phyloP scores from a whole-genome alignment of 1,140 invertebrate genomes.

The Octopus sinensis region DNA sequence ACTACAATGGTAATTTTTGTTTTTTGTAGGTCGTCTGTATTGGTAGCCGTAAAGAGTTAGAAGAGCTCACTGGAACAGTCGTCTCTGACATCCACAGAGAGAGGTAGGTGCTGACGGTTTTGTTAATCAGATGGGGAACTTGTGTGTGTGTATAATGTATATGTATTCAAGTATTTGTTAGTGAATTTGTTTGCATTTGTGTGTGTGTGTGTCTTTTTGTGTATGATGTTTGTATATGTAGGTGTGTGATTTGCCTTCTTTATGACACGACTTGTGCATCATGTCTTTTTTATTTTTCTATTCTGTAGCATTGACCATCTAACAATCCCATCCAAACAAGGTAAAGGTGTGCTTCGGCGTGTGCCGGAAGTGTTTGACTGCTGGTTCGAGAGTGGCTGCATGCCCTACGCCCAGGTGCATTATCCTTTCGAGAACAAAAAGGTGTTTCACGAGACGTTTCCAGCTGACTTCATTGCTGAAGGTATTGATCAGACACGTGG shows the following conservation, averaged over 20 bases:
- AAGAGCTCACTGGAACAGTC: slow-evolving; percentile 72
- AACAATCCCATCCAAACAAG: slow-evolving; percentile 87
- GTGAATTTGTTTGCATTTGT: too few species aligned
- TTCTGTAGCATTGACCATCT: slow-evolving; percentile 77
- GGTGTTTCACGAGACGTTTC: slow-evolving; percentile 90
- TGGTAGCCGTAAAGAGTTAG: slow-evolving; percentile 89
- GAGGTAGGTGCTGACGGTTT: slow-evolving; percentile 57
- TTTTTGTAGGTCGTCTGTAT: slow-evolving; percentile 73
- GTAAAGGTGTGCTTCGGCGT: slow-evolving; percentile 77
- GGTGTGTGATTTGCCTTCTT: too few species aligned
- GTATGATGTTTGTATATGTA: too few species aligned
- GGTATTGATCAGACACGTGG: slow-evolving; percentile 98
- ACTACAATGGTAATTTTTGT: neutral
- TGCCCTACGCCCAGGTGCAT: slow-evolving; percentile 97
- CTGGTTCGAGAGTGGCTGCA: slow-evolving; percentile 99
- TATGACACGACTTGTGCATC: neutral
- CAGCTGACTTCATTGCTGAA: slow-evolving; percentile 99
- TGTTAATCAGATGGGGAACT: too few species aligned
- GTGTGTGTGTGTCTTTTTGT: too few species aligned
- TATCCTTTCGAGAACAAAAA: slow-evolving; percentile 87
- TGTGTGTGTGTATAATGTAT: too few species aligned
- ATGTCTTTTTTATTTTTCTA: slow-evolving; percentile 18
- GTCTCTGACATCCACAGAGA: slow-evolving; percentile 93
- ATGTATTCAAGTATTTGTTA: too few species aligned
- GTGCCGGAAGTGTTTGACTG: slow-evolving; percentile 98